Evolutionary conservation across 1,140 invertebrate species (phyloP).

Genomic region (Galleria mellonella): DNA sequence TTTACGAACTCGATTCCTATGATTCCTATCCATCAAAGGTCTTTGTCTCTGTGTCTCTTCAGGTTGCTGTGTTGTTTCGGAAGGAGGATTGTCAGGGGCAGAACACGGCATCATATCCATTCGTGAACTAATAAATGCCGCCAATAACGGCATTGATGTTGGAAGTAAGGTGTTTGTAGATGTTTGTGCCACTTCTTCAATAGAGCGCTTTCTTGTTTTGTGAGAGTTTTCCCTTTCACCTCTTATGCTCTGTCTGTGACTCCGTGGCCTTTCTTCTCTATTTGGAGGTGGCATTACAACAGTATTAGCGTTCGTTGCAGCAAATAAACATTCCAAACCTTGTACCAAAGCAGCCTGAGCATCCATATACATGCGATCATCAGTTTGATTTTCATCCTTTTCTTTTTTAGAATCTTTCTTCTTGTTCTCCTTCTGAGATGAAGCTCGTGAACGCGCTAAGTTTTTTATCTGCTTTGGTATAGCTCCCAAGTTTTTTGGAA

Average conservation of each 20-base stretch:
- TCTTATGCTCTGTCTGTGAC: conserved; percentile 56
- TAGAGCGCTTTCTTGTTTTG: conserved; percentile 70
- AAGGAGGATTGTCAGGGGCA: conserved; percentile 32
- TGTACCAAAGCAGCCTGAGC: conserved; percentile 71
- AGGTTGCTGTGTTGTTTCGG: conserved; percentile 28
- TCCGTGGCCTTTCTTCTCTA: conserved; percentile 55
- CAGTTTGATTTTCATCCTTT: conserved; percentile 61
- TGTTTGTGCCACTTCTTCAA: conserved; percentile 77
- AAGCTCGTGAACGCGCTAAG: conserved; percentile 62
- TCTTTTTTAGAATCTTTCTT: conserved; percentile 65
- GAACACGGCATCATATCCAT: conserved; percentile 72
- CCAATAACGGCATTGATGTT: conserved; percentile 77
- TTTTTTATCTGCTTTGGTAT: conserved; percentile 81
- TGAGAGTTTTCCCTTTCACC: conserved; percentile 55
- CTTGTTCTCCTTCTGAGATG: conserved; percentile 70
- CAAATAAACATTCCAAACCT: conserved; percentile 68
- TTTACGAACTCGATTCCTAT: conserved; percentile 67
- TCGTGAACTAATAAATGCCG: conserved; percentile 77
- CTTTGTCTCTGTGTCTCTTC: conserved; percentile 56
- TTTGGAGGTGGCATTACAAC: conserved; percentile 67
- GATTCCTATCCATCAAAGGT: conserved; percentile 69
- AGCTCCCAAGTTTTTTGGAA: conserved; percentile 80
- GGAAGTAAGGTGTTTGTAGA: conserved; percentile 78
- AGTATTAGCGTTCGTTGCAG: conserved; percentile 67
- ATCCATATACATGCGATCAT: conserved; percentile 59